A percentile compares a stretch with the other conserved stretches of the same genome.
Conservation (phyloP, 2,113 vertebrate species). For the Antechinus stuartii region DNA sequence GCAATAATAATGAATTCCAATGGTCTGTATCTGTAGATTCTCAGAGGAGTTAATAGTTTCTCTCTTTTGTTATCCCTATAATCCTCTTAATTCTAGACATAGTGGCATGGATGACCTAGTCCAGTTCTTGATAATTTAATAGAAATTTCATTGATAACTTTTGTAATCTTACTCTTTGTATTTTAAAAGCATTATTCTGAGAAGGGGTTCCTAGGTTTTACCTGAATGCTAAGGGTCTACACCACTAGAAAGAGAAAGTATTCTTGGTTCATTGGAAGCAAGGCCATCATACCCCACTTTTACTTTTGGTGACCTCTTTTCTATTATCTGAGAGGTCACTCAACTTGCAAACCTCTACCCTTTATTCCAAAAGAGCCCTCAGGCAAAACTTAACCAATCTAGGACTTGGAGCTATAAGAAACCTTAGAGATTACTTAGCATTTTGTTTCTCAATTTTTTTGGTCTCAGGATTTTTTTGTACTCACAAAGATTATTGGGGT, state of each 20-base stretch:
- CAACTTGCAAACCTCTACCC: background rate
- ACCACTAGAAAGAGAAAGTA: background rate
- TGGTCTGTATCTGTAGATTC: background rate
- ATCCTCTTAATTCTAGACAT: background rate
- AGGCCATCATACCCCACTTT: background rate
- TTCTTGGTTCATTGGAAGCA: background rate
- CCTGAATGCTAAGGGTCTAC: background rate
- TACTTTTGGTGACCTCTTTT: background rate
- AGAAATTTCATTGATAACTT: background rate
- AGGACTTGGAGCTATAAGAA: background rate
- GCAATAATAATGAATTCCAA: background rate
- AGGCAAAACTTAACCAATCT: background rate
- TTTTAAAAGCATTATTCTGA: background rate
- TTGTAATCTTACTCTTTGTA: background rate
- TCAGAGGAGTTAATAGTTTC: background rate
- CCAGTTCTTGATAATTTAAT: background rate
- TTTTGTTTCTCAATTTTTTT: background rate
- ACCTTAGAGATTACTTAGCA: background rate
- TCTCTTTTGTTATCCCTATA: background rate
- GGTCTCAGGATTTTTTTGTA: background rate
- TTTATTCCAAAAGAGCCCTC: background rate
- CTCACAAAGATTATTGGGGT: background rate
- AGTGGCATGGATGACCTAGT: background rate
- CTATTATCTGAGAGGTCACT: background rate
- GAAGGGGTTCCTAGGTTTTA: background rate